These are phyloP conservation scores for Orthonyx spaldingii DNA, from an alignment of 2,113 vertebrate genomes.

Conservation along the genomic window DNA sequence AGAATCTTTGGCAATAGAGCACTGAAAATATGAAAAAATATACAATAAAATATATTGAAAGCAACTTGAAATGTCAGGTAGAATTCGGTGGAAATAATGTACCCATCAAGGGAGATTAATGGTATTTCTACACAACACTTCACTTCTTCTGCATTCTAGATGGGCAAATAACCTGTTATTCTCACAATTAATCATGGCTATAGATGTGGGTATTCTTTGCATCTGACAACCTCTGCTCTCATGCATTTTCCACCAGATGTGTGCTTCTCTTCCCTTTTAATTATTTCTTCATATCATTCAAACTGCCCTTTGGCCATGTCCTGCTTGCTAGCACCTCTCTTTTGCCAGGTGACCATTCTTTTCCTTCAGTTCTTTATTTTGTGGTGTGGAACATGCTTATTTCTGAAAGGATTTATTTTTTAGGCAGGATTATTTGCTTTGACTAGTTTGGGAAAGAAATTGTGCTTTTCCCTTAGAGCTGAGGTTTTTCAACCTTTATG, in stretches of 20 bases:
- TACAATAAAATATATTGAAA: slow-evolving; percentile 61
- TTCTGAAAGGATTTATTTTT: neutral
- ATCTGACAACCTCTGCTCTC: neutral
- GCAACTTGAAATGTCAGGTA: slow-evolving; percentile 57
- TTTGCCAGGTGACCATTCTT: neutral
- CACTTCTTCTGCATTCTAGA: slow-evolving; percentile 17
- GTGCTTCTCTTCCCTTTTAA: neutral
- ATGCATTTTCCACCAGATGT: neutral
- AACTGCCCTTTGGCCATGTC: neutral
- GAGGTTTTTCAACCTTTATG: neutral
- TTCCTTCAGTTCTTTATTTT: neutral
- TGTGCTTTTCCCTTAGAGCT: neutral
- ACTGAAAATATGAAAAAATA: slow-evolving; percentile 43
- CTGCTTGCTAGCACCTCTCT: neutral
- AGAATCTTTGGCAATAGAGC: slow-evolving; percentile 40
- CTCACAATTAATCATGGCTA: slow-evolving; percentile 18
- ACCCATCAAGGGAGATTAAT: slow-evolving; percentile 49
- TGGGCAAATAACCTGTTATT: slow-evolving; percentile 41
- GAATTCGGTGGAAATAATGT: slow-evolving; percentile 55
- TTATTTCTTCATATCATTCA: neutral
- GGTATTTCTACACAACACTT: slow-evolving; percentile 33
- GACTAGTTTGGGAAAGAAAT: neutral
- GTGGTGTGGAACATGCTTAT: neutral
- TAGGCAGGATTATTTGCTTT: neutral
- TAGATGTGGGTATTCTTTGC: neutral